Percentiles rank a stretch among this genome's conserved stretches.
Conservation (phyloP, 2,888 invertebrate species). For the Clivina fossor region DNA sequence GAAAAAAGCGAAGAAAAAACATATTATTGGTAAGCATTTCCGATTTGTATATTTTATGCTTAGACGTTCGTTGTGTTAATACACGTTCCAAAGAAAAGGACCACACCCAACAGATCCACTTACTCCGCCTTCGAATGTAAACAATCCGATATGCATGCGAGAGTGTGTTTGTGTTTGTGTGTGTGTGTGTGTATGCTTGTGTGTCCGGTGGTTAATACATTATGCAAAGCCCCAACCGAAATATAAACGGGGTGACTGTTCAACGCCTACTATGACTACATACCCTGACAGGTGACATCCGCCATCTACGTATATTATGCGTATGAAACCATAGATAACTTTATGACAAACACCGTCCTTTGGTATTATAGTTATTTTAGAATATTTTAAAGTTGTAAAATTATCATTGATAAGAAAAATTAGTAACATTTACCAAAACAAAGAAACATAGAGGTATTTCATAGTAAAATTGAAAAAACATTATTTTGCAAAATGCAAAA, state of each 20-base stretch:
- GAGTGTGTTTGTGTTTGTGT: neutral
- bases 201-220: constrained; percentile 26
- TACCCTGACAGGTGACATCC: constrained; percentile 17
- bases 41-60: neutral
- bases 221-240: too few species aligned
- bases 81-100: neutral
- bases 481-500: too few species aligned
- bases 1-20: neutral
- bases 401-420: too few species aligned
- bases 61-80: neutral
- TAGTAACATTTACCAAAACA: too few species aligned
- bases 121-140: constrained; percentile 6
- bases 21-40: neutral
- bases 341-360: too few species aligned
- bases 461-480: too few species aligned
- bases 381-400: too few species aligned
- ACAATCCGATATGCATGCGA: neutral
- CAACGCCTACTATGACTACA: neutral
- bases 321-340: too few species aligned
- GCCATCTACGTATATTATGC: too few species aligned
- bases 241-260: constrained; percentile 1
- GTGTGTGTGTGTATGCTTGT: constrained; percentile 13
- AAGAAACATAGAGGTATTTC: too few species aligned
- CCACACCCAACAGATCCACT: constrained; percentile 23
- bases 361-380: too few species aligned